Conservation (phyloP, 1,140 invertebrate species). For the Oscheius sp. region DNA sequence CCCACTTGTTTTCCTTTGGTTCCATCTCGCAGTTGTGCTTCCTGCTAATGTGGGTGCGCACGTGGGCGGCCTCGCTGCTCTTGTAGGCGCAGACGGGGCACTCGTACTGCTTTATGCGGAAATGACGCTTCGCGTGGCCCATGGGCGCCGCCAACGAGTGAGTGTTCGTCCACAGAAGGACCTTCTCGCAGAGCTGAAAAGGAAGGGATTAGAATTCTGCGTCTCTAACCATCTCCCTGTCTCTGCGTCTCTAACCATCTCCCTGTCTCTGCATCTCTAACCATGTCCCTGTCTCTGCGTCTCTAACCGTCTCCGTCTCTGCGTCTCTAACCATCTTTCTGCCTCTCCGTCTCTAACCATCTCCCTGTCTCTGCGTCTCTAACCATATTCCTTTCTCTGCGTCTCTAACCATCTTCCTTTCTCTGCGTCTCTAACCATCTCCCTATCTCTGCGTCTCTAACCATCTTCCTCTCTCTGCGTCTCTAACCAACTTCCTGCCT, state of each 20-base stretch:
- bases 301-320: neutral
- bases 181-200: neutral
- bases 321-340: neutral
- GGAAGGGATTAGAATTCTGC: neutral
- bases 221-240: neutral
- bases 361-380: neutral
- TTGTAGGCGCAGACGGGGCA: slow-evolving; percentile 16
- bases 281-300: neutral
- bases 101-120: slow-evolving; percentile 25
- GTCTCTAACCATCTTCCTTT: no score
- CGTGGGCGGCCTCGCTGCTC: slow-evolving; percentile 30
- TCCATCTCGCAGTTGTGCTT: slow-evolving; percentile 2
- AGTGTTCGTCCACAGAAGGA: slow-evolving; percentile 1
- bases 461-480: no score
- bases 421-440: no score
- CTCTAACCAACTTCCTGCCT: no score
- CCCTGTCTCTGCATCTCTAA: neutral
- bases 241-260: neutral
- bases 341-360: neutral
- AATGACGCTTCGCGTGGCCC: slow-evolving; percentile 32
- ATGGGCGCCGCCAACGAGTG: slow-evolving; percentile 19
- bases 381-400: neutral
- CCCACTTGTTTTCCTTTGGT: slow-evolving; percentile 10
- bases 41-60: slow-evolving; percentile 23
- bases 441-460: no score